phyloP scores from a whole-genome alignment of 2,888 invertebrate genomes.

The Apoda limacodes region DNA sequence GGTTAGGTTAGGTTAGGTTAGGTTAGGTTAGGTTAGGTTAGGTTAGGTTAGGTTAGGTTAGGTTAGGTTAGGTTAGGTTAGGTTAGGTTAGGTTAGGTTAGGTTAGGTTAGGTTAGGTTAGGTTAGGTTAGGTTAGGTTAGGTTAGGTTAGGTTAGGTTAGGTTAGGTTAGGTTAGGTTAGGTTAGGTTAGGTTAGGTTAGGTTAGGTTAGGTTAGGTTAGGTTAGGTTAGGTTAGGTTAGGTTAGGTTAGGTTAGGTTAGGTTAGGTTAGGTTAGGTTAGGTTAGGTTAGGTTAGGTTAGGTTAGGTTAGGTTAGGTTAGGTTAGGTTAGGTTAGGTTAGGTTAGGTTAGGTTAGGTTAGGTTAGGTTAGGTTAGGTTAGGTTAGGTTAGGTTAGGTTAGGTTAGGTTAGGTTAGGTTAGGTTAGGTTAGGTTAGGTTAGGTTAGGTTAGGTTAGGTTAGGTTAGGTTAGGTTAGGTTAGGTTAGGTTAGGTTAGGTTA shows the following conservation, averaged over 20 bases:
- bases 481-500: too few relatives aligned
- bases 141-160: neutral
- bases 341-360: too few relatives aligned
- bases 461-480: too few relatives aligned
- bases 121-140: neutral
- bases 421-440: too few relatives aligned
- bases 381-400: too few relatives aligned
- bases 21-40: too few relatives aligned
- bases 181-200: neutral
- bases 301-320: slow-evolving; percentile 2
- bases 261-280: slow-evolving; percentile 2
- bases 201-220: slow-evolving; percentile 1
- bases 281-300: slow-evolving; percentile 2
- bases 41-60: neutral
- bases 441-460: too few relatives aligned
- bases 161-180: neutral
- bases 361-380: too few relatives aligned
- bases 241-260: slow-evolving; percentile 2
- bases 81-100: neutral
- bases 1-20: too few relatives aligned
- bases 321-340: slow-evolving; percentile 2
- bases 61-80: neutral
- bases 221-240: neutral
- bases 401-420: too few relatives aligned
- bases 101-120: neutral